Evolutionary conservation across 2,797 vertebrate genomes (phyloP).

Genomic region (Typhlichthys eigenmanni): DNA sequence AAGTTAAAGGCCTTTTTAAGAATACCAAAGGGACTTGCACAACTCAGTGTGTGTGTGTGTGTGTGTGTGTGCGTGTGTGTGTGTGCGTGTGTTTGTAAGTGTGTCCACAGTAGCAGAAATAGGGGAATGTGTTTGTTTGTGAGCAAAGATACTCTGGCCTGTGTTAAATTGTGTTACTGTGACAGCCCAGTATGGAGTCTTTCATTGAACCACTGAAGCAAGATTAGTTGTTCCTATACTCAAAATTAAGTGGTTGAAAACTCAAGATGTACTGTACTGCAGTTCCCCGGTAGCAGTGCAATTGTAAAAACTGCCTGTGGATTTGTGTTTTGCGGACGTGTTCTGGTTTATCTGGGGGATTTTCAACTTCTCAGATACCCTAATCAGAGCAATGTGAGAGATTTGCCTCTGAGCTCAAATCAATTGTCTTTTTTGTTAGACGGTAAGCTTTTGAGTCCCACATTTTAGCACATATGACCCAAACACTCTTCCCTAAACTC

Average conservation of each 20-base stretch:
- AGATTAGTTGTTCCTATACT: background rate
- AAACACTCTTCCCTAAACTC: conserved; percentile 40
- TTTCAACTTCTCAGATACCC: conserved; percentile 48
- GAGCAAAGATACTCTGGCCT: too few species aligned
- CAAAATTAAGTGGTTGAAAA: conserved; percentile 19
- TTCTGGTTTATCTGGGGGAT: conserved; percentile 40
- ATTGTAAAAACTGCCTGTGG: conserved; percentile 33
- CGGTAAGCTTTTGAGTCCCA: conserved; percentile 52
- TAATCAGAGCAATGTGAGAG: conserved; percentile 55
- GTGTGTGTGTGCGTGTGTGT: conserved; percentile 36
- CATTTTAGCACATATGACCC: conserved; percentile 44
- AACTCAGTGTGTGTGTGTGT: conserved; percentile 40
- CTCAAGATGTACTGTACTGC: conserved; percentile 22
- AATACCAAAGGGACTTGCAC: conserved; percentile 37
- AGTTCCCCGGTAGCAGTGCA: conserved; percentile 19
- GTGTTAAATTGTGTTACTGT: conserved; percentile 2
- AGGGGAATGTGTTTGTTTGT: conserved; percentile 16
- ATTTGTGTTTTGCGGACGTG: conserved; percentile 28
- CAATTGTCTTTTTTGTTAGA: conserved; percentile 52
- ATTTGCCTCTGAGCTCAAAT: conserved; percentile 64
- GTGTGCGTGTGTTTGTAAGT: too few species aligned
- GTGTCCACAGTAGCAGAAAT: background rate
- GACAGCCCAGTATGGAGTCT: conserved; percentile 19
- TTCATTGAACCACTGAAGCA: conserved; percentile 14
- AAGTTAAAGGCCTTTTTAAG: conserved; percentile 56